A percentile compares a stretch with the other conserved stretches of the same genome.
These are phyloP conservation scores for Hozukius guyotensis DNA, from an alignment of 2,797 vertebrate species.

Conservation along the genomic window DNA sequence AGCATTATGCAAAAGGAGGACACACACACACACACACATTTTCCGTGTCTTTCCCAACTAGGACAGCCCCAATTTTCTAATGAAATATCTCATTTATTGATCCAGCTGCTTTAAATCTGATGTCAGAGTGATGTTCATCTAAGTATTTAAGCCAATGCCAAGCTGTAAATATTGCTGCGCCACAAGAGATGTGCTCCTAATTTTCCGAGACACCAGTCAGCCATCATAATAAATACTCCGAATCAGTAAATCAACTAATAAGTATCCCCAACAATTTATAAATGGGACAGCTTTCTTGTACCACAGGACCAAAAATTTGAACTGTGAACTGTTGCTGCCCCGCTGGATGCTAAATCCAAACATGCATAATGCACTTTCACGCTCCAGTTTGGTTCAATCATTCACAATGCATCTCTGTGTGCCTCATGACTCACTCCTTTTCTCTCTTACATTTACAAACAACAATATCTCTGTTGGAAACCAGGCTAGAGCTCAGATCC, in stretches of 20 bases:
- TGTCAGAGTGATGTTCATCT: slow-evolving; percentile 13
- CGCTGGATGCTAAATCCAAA: slow-evolving; percentile 38
- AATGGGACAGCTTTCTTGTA: neutral
- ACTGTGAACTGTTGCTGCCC: neutral
- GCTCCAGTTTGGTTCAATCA: slow-evolving; percentile 56
- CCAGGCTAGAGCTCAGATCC: neutral
- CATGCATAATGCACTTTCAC: slow-evolving; percentile 56
- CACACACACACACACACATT: slow-evolving; percentile 18
- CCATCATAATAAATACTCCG: slow-evolving; percentile 15
- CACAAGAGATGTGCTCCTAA: slow-evolving; percentile 20
- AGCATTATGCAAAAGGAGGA: slow-evolving; percentile 7
- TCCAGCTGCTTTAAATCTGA: slow-evolving; percentile 41
- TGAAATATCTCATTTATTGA: slow-evolving; percentile 45
- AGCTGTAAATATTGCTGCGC: slow-evolving; percentile 19
- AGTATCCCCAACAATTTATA: slow-evolving; percentile 8
- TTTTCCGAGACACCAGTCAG: slow-evolving; percentile 34
- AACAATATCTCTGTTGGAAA: slow-evolving; percentile 15
- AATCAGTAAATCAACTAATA: slow-evolving; percentile 18
- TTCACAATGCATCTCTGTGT: slow-evolving; percentile 27
- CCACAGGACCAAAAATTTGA: neutral
- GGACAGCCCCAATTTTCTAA: slow-evolving; percentile 39
- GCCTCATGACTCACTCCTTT: slow-evolving; percentile 39
- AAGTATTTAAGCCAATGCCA: slow-evolving; percentile 28
- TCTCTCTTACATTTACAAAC: slow-evolving; percentile 30
- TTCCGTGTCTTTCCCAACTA: slow-evolving; percentile 36